Evolutionary conservation across 2,888 invertebrate species (phyloP).

Genomic region (Caenorhabditis afra): DNA sequence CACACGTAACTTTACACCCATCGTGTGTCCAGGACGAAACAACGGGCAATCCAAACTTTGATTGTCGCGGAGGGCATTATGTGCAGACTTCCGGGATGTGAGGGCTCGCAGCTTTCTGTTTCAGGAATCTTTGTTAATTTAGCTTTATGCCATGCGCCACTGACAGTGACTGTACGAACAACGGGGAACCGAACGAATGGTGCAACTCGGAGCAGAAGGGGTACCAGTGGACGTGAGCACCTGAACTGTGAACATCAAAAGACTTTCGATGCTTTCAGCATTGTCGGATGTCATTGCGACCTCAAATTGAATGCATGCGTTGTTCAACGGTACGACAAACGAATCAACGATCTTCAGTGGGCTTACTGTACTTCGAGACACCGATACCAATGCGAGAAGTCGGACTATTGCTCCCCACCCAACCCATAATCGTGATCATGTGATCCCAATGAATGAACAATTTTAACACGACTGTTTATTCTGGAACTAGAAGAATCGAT

Average conservation of each 20-base stretch:
- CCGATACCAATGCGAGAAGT: conserved; percentile 13
- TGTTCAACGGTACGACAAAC: conserved; percentile 38
- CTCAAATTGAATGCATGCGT: conserved; percentile 25
- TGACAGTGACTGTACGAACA: conserved; percentile 15
- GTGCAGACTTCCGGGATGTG: conserved; percentile 44
- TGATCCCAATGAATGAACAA: neutral
- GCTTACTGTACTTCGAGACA: conserved; percentile 23
- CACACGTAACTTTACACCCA: neutral
- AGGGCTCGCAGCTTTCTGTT: too few relatives aligned
- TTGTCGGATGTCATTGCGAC: conserved; percentile 37
- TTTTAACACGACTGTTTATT: neutral
- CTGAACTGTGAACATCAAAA: neutral
- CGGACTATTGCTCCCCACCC: conserved; percentile 35
- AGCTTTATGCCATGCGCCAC: conserved; percentile 15
- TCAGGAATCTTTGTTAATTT: neutral
- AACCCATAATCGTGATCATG: neutral
- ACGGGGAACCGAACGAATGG: conserved; percentile 37
- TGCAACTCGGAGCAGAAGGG: conserved; percentile 33
- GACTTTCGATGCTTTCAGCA: neutral
- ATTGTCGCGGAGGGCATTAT: conserved; percentile 34
- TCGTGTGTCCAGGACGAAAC: conserved; percentile 18
- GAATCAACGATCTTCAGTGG: conserved; percentile 42
- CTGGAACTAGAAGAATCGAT: neutral
- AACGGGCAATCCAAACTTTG: conserved; percentile 19
- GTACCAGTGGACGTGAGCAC: conserved; percentile 32